Base-by-base conservation (phyloP, 2,888 invertebrate species). In the Corbicula japonica region DNA sequence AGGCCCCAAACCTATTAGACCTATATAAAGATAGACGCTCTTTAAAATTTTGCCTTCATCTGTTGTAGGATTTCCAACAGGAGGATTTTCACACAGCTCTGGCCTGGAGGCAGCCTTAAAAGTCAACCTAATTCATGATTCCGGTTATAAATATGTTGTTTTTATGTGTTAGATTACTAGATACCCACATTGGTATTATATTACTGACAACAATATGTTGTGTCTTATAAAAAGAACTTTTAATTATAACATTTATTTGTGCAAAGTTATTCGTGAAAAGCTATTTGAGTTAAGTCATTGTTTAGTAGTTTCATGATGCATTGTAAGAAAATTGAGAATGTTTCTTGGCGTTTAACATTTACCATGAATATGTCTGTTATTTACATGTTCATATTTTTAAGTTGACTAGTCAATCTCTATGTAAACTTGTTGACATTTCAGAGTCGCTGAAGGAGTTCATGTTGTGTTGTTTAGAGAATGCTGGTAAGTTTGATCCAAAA, bases 41-140 rank as follows among this genome's bases (percentile, higher is more conserved):
- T n/a, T n/a, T n/a, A n/a, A n/a, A n/a, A n/a, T n/a, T n/a, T n/a
- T n/a, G n/a, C n/a, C n/a, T n/a, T n/a, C n/a, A n/a, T 28, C 28
- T 4, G 15, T 54, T 76, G 10, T 58, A 89, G 89, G 85, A 18
- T 90, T 87, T 76, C 90, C 90, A n/a, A 88, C 84, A 30, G 90
- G 90, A 26, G 86, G 87, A 2, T 90, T 88, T 70, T 86, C 88
- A 12, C 90, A 90, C 80, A 89, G 89, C 65, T n/a, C 80, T 21
- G 90, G 90, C 10, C 68, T 89, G 32, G 90, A 90, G 44, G 81
- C 87, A 28, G 86, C 84, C 15, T 32, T 88, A 4, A 87, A 88
- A 68, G 74, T 78, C 28, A 30, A 68, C 23, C 48, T 66, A 50
- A 61, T 87, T 1, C 38, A 38, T 8, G 72, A 76, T 50, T 73